These are phyloP conservation scores for Ephestia elutella DNA, from an alignment of 1,140 invertebrate genomes.

Conservation along the genomic window DNA sequence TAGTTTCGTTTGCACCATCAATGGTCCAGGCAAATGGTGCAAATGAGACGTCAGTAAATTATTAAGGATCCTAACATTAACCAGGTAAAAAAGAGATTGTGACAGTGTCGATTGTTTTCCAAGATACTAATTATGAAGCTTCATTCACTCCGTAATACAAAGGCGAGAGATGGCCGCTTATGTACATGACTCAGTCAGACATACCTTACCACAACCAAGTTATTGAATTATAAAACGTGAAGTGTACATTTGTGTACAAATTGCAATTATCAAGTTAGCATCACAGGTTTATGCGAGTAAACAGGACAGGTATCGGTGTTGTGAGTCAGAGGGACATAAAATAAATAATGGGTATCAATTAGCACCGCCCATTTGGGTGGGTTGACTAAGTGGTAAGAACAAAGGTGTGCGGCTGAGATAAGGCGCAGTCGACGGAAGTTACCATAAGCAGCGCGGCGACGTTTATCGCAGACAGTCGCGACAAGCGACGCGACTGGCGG, in stretches of 20 bases:
- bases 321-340: slow-evolving; percentile 20
- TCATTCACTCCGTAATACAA: background rate
- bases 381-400: slow-evolving; percentile 47
- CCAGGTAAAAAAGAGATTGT: no score
- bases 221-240: background rate
- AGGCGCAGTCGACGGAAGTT: slow-evolving; percentile 47
- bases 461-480: slow-evolving; percentile 10
- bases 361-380: slow-evolving; percentile 32
- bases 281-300: background rate
- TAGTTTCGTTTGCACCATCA: no score
- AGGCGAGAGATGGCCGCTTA: background rate
- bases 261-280: background rate
- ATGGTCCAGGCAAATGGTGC: no score
- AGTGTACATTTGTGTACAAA: background rate
- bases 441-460: slow-evolving; percentile 33
- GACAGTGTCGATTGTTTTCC: background rate
- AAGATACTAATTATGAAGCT: background rate
- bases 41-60: no score
- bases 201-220: background rate
- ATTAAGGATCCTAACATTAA: no score
- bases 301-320: slow-evolving; percentile 5
- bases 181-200: background rate
- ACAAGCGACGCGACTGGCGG: background rate
- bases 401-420: slow-evolving; percentile 49
- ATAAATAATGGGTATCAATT: slow-evolving; percentile 47